Evolutionary conservation across 2,797 vertebrate genomes (phyloP).

Genomic region (Pogoniulus pusillus): DNA sequence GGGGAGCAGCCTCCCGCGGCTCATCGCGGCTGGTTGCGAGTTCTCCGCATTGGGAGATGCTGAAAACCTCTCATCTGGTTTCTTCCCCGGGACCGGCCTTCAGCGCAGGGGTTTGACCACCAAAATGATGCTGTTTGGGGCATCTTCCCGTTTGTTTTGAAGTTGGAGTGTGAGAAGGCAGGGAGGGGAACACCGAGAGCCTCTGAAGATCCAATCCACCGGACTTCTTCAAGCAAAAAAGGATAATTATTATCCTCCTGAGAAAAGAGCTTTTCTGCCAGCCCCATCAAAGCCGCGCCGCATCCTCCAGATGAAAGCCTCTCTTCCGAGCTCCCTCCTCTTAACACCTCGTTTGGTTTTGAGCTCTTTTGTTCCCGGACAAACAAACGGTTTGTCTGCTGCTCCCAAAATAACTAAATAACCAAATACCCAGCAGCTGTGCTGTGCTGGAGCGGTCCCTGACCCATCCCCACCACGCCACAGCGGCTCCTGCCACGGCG

Average conservation of each 20-base stretch:
- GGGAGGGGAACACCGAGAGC: background rate
- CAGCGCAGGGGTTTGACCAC: slow-evolving; percentile 31
- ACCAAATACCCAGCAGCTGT: background rate
- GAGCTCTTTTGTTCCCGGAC: slow-evolving; percentile 24
- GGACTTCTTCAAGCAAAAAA: slow-evolving; percentile 1
- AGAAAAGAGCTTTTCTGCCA: slow-evolving; percentile 49
- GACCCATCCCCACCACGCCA: rapidly evolving
- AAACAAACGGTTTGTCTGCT: background rate
- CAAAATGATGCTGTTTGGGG: slow-evolving; percentile 24
- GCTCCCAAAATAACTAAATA: background rate
- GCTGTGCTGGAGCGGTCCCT: background rate
- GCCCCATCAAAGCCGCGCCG: slow-evolving; percentile 28
- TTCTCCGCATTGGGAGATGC: background rate
- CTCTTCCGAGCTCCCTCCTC: background rate
- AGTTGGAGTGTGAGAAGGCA: background rate
- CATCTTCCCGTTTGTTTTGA: background rate
- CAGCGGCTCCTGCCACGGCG: rapidly evolving
- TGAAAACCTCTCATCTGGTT: background rate
- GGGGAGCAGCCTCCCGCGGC: background rate
- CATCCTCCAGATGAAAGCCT: slow-evolving; percentile 61
- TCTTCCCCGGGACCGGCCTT: background rate
- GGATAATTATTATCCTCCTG: slow-evolving; percentile 22
- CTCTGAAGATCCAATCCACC: slow-evolving; percentile 19
- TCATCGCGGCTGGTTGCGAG: background rate
- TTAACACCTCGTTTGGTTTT: slow-evolving; percentile 53